Evolutionary conservation across 1,140 invertebrate genomes (phyloP).

Genomic region (Linepithema humile): DNA sequence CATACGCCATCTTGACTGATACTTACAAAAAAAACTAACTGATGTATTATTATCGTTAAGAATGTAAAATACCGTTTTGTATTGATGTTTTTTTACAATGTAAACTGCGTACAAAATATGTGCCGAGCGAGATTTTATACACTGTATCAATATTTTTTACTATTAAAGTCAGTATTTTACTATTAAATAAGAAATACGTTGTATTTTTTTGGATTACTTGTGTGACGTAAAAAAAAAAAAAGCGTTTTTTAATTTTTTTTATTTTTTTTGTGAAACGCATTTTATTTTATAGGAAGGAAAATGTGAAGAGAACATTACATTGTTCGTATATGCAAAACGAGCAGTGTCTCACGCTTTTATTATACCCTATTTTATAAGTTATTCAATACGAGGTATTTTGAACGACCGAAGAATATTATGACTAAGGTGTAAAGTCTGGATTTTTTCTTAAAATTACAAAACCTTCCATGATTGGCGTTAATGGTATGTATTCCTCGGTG

Average conservation of each 20-base stretch:
- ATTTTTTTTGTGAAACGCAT: not conserved
- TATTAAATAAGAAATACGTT: constrained; percentile 32
- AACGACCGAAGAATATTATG: not conserved
- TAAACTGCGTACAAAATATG: not conserved
- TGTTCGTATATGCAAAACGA: constrained; percentile 12
- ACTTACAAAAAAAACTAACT: constrained; percentile 16
- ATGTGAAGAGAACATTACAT: constrained; percentile 3
- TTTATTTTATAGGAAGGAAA: constrained; percentile 5
- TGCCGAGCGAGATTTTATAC: constrained; percentile 50
- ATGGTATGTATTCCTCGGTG: constrained; percentile 97
- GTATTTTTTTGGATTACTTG: constrained; percentile 3
- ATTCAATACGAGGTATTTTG: constrained; percentile 44
- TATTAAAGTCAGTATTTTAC: constrained; percentile 60
- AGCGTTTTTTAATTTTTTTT: too few species aligned
- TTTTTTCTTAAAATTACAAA: constrained; percentile 99
- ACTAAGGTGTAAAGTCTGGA: constrained; percentile 86
- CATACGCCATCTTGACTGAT: not conserved
- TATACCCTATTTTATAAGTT: constrained; percentile 54
- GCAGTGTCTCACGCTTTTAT: constrained; percentile 41
- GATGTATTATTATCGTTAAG: constrained; percentile 21
- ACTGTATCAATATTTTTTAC: constrained; percentile 64
- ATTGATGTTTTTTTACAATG: constrained; percentile 11
- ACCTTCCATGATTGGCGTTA: constrained; percentile 99
- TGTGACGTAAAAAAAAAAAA: constrained; percentile 23
- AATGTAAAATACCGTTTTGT: constrained; percentile 32